Conservation (phyloP, 2,113 vertebrate species). For the rat (Rattus norvegicus) region DNA sequence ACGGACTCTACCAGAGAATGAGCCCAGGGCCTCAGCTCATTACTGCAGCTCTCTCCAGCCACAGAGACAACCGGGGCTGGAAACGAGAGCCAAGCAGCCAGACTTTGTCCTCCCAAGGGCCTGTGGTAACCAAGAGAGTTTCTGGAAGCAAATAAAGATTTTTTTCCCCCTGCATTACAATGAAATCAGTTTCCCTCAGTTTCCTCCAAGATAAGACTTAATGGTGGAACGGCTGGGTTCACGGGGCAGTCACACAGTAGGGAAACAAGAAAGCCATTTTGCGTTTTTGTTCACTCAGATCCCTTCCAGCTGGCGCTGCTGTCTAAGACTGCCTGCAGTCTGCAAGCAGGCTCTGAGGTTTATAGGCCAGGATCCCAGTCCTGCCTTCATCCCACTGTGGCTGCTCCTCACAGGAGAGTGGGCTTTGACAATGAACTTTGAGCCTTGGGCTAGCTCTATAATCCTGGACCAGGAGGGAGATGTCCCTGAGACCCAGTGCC, state of each 20-base stretch:
- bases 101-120: background rate
- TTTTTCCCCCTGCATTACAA: background rate
- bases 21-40: background rate
- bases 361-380: no score
- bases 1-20: background rate
- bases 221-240: background rate
- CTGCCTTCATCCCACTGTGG: background rate
- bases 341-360: background rate
- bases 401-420: no score
- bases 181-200: background rate
- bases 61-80: background rate
- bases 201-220: conserved; percentile 21
- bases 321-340: background rate
- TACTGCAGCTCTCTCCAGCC: background rate
- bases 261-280: background rate
- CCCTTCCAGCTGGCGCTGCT: background rate
- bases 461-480: background rate
- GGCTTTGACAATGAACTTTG: background rate
- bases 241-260: background rate
- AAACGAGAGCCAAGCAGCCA: background rate
- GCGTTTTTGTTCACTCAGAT: background rate
- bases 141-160: conserved; percentile 49
- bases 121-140: background rate
- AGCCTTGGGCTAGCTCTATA: background rate
- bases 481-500: background rate